Base-by-base conservation (phyloP, 2,888 invertebrate genomes). In the Chelonus formosanus region DNA sequence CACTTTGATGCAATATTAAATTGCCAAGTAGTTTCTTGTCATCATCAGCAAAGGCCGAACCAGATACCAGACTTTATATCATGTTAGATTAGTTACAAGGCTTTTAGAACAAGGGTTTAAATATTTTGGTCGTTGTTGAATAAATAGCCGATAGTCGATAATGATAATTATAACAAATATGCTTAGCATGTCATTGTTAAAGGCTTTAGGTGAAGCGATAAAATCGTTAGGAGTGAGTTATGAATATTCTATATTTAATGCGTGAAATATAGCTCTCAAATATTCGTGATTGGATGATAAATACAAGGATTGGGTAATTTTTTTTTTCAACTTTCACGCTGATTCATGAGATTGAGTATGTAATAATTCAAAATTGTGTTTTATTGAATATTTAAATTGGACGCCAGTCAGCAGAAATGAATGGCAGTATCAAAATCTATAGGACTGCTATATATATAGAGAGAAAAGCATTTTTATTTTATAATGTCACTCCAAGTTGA, bases 1-100 rank as follows among this genome's bases (percentile, higher is more conserved):
- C 61, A 44, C 52, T 54, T 62, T 53, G 53, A 62, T 47, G 58
- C 54, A 32, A 54, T 62, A 54, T 53, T 52, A 44, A 44, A 53
- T 52, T 52, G 52, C 34, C 31, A 52, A 52, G 52, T 20, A 52
- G 52, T 34, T 52, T 20, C 20, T 20, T 20, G 20, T 20, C 20
- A 20, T 20, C 20, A 20, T 20, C 20, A 20, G 20, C 20, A 20
- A 20, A 20, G 20, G 56, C 43, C 45, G 44, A 10, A 34, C 58
- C 45, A 47, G 47, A 44, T 20, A 31, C 10, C 31, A 58, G 47
- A 6, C 40, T 40, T 40, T 40, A 40, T 40, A 6, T 40, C 40
- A 40, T 40, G 40, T 40, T 6, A 40, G 40, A 40, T 40, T 40
- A 40, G 40, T 40, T 40, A 40, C 6, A 5, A 40, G 40, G 6